phyloP scores from a whole-genome alignment of 2,888 invertebrate genomes.

The Hydrotaea cyrtoneurina region DNA sequence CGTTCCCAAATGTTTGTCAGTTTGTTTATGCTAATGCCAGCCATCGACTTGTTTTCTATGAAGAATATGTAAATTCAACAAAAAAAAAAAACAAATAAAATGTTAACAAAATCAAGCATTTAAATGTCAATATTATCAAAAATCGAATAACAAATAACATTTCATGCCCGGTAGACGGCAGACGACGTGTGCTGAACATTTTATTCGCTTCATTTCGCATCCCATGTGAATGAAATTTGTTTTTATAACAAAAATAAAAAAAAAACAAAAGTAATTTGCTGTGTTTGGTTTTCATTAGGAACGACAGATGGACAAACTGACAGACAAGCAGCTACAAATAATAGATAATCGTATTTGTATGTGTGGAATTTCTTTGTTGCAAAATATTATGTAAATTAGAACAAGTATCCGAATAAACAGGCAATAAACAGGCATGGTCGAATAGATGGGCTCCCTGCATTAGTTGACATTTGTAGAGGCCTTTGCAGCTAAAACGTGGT shows the following conservation, averaged over 20 bases:
- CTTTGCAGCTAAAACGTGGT: no score
- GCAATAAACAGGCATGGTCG: no score
- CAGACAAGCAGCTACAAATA: not conserved
- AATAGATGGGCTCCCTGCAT: no score
- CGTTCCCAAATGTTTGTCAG: no score
- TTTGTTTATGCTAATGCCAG: conserved; percentile 11
- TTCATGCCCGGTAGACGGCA: not conserved
- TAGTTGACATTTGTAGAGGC: no score
- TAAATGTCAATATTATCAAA: conserved; percentile 23
- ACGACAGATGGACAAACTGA: not conserved
- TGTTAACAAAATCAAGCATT: not conserved
- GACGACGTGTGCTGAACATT: not conserved
- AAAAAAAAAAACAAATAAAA: not conserved
- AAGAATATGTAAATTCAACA: conserved; percentile 35
- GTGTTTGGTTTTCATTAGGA: not conserved
- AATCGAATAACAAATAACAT: not conserved
- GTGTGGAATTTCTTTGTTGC: no score
- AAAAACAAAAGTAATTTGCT: not conserved
- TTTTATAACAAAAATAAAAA: not conserved
- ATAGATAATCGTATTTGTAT: not conserved
- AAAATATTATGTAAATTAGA: no score
- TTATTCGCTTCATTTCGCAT: not conserved
- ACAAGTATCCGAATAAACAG: no score
- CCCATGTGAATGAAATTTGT: not conserved
- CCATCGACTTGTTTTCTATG: conserved; percentile 28